phyloP scores from a whole-genome alignment of 2,888 invertebrate genomes.

The Anaspis maculata region DNA sequence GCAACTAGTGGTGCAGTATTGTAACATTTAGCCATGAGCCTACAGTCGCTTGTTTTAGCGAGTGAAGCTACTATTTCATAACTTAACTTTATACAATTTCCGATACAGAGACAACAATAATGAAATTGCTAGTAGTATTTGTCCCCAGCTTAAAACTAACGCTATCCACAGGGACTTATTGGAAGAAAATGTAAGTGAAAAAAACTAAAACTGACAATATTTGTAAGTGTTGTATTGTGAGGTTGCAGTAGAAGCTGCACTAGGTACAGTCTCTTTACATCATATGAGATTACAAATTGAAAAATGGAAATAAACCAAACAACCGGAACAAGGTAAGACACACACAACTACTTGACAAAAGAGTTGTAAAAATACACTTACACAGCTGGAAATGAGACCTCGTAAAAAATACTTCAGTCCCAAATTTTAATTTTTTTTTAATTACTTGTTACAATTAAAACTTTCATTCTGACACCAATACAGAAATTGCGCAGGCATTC shows the following conservation, averaged over 20 bases:
- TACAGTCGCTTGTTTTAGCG: no score
- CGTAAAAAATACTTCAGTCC: constrained; percentile 31
- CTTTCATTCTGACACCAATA: constrained; percentile 40
- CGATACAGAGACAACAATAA: no score
- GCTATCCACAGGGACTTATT: no score
- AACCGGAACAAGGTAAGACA: constrained; percentile 36
- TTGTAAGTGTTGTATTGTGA: constrained; percentile 40
- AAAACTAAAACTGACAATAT: constrained; percentile 28
- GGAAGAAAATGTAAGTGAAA: no score
- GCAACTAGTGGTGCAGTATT: no score
- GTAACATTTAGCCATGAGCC: no score
- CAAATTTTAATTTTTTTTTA: constrained; percentile 30
- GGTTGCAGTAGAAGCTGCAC: constrained; percentile 31
- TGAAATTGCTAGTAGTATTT: no score
- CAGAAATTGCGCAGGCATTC: constrained; percentile 37
- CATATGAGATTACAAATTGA: constrained; percentile 31
- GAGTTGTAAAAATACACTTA: constrained; percentile 40
- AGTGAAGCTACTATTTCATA: no score
- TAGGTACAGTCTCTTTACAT: constrained; percentile 26
- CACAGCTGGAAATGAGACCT: constrained; percentile 32
- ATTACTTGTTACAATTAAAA: constrained; percentile 36
- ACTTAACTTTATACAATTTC: no score
- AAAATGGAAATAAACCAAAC: constrained; percentile 29
- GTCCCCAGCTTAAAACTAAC: no score
- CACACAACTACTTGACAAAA: constrained; percentile 40